Base-by-base conservation (phyloP, 2,113 vertebrate species). In the Coturnix japonica region DNA sequence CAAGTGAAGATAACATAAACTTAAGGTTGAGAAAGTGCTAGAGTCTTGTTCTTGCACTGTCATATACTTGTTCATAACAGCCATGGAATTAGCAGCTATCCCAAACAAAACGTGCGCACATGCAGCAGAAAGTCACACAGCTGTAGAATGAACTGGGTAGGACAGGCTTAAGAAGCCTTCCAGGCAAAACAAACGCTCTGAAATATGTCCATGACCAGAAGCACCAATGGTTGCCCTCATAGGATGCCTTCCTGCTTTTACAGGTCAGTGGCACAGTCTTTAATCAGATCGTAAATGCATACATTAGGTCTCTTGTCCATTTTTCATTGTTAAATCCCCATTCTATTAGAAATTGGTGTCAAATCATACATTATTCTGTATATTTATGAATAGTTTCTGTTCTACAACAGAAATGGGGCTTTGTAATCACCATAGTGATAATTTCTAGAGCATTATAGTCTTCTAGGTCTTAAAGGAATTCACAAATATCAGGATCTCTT, bases 41-140 rank as follows among this genome's bases (percentile, higher is more conserved):
- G 33, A 56, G 51, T n/a, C 19, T 70, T 53, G 22, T 41, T 74
- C 23, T 91, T 87, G 35, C 35, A 26, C 26, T 74, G 56, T 8
- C 3, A 1, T 25, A 10, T 86, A 41, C 39, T 35, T 0, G 0
- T 75, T 85, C 63, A 57, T 23, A 43, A 25, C 63, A 91, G 33
- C 46, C 75, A 39, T 69, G 31, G 25, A 86, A 10, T 61, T 83
- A 83, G 22, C 35, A 64, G 20, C 14, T 39, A 11, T 53, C 28
- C 23, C 69, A 2, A 0, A 3, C 7, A 87, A 85, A 37, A 13
- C 31, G 7, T 18, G 7, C 37, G 9, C 35, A 78, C 44, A 53
- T 35, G 11, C 5, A n/a, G 59, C 37, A 49, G 59, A 57, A 35
- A 35, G 17, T 5, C 61, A 49, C 14, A 64, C 21, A 56, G 16